Evolutionary conservation across 2,888 invertebrate species (phyloP).

Genomic region (Tetragonisca angustula): DNA sequence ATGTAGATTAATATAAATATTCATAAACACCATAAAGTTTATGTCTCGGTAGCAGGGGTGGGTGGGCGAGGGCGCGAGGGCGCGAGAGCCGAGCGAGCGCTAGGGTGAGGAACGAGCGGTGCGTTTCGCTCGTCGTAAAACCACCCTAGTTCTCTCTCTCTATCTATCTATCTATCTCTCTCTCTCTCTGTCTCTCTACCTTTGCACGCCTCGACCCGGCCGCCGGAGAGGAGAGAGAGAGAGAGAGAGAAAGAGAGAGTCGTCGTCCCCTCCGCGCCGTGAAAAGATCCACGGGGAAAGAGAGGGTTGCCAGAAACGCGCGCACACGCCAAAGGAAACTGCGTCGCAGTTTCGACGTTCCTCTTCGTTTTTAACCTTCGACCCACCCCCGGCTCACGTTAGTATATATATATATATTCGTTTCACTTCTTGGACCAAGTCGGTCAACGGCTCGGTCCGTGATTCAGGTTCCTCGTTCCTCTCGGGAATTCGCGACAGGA

Average conservation of each 20-base stretch:
- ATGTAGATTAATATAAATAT: slow-evolving; percentile 84
- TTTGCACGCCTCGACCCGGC: slow-evolving; percentile 48
- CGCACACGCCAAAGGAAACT: slow-evolving; percentile 15
- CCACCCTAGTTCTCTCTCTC: slow-evolving; percentile 59
- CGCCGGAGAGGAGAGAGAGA: not conserved
- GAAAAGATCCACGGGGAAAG: slow-evolving; percentile 49
- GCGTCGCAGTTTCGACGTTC: slow-evolving; percentile 40
- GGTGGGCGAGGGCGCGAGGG: slow-evolving; percentile 6
- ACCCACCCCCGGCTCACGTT: not conserved
- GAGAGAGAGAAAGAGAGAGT: no score
- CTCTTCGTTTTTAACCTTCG: slow-evolving; percentile 33
- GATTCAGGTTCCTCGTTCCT: no score
- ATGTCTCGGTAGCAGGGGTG: slow-evolving; percentile 76
- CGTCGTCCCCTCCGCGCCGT: slow-evolving; percentile 11
- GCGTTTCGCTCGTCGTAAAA: slow-evolving; percentile 81
- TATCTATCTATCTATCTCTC: no score
- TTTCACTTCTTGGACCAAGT: not conserved
- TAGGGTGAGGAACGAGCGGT: slow-evolving; percentile 66
- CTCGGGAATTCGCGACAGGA: no score
- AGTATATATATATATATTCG: not conserved
- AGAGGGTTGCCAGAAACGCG: not conserved
- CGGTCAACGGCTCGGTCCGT: no score
- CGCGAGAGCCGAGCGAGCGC: slow-evolving; percentile 7
- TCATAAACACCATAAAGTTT: slow-evolving; percentile 84
- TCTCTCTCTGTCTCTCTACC: slow-evolving; percentile 18